Conservation (phyloP, 1,140 invertebrate species). For the Eumeta japonica region DNA sequence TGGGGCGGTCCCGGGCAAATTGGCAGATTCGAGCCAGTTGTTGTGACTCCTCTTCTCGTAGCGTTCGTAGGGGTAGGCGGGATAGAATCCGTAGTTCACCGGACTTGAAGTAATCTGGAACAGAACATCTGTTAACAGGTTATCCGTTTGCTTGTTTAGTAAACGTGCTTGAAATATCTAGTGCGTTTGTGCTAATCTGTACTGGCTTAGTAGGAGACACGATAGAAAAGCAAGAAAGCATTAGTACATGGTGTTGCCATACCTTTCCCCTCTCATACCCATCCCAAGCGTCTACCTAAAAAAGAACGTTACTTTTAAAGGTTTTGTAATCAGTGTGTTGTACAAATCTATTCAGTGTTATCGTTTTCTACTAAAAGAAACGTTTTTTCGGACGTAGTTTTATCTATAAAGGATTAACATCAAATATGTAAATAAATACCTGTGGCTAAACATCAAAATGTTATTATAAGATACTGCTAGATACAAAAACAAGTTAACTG, state of each 20-base stretch:
- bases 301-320: slow-evolving; percentile 27
- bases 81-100: slow-evolving; percentile 53
- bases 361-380: too few species aligned
- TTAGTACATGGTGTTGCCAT: slow-evolving; percentile 20
- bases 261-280: slow-evolving; percentile 44
- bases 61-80: slow-evolving; percentile 37
- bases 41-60: slow-evolving; percentile 42
- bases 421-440: too few species aligned
- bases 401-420: too few species aligned
- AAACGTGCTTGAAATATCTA: slow-evolving; percentile 26
- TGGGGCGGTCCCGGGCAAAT: slow-evolving; percentile 15
- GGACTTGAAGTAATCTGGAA: slow-evolving; percentile 57
- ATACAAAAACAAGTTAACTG: too few species aligned
- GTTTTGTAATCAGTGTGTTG: slow-evolving; percentile 10
- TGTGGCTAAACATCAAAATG: too few species aligned
- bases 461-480: too few species aligned
- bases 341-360: too few species aligned
- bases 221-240: not conserved
- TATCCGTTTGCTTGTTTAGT: slow-evolving; percentile 29
- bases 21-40: slow-evolving; percentile 18
- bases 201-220: not conserved
- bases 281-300: slow-evolving; percentile 44
- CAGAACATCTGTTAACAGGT: slow-evolving; percentile 53
- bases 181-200: slow-evolving; percentile 6
- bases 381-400: too few species aligned